Base-by-base conservation (phyloP, 2,113 vertebrate genomes). In the Rafetus swinhoei region DNA sequence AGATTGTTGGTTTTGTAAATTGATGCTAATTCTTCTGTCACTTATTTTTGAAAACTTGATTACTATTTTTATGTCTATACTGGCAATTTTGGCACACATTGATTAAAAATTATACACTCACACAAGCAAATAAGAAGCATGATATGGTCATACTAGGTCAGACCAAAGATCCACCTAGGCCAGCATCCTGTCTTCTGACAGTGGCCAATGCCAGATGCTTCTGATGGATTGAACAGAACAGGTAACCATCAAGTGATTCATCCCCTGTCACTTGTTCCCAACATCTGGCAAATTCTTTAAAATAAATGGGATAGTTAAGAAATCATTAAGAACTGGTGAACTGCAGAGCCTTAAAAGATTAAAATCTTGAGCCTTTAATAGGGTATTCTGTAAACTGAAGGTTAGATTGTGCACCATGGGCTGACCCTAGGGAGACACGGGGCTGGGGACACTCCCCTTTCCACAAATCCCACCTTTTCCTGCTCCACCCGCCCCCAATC, bases 1-100 rank as follows among this genome's bases (percentile, higher is more conserved):
- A 93, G 80, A 56, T 55, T 87, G 79, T 89, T 95, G 45, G 9
- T 96, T 96, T 95, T 94, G 89, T 95, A 84, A 92, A 91, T 88
- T 50, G 24, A 77, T 77, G 74, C 82, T 95, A 52, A 39, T 90
- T 95, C 65, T 93, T 59, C 81, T 82, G 65, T 60, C 57, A 7
- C 89, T 77, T 69, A 3, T 93, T 95, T 93, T 81, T 89, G 57
- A 56, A 93, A 87, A 57, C 29, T 14, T 79, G 79, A 56, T 69
- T 77, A 69, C 50, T 19, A 81, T 94, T 87, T 82, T 81, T 45
- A 27, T 45, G 86, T 92, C 79, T 56, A 22, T 79, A 29, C 27
- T 86, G 86, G 45, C 45, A 74, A 39, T 81, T 95, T 95, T 89
- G 85, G 77, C 87, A 87, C 52, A 53, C 3, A 0, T 59, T 87